Conservation (phyloP, 2,888 invertebrate genomes). For the Celastrina argiolus region DNA sequence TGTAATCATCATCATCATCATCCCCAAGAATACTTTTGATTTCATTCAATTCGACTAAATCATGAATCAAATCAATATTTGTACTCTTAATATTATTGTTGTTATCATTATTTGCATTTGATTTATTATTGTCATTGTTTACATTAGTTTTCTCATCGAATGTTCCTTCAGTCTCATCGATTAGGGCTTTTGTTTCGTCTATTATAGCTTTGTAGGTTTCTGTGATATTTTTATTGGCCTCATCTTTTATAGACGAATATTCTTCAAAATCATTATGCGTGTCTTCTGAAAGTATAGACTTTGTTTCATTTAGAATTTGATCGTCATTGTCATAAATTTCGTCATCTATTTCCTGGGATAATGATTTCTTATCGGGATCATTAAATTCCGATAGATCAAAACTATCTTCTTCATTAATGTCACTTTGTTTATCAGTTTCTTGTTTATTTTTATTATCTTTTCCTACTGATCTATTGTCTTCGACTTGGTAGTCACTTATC, state of each 20-base stretch:
- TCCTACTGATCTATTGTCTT: conserved; percentile 51
- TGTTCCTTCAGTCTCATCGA: conserved; percentile 39
- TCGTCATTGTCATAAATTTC: conserved; percentile 24
- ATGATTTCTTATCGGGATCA: neutral
- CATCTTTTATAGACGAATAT: conserved; percentile 29
- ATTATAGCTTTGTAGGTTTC: conserved; percentile 22
- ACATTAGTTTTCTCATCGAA: conserved; percentile 29
- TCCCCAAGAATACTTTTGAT: conserved; percentile 46
- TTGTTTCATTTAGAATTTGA: conserved; percentile 33
- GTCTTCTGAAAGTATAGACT: conserved; percentile 31
- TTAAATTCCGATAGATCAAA: neutral
- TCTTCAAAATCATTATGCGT: conserved; percentile 30
- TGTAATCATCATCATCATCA: conserved; percentile 31
- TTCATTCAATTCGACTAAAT: conserved; percentile 50
- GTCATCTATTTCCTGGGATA: conserved; percentile 19
- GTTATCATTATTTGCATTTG: neutral
- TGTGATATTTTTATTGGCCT: conserved; percentile 23
- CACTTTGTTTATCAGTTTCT: neutral
- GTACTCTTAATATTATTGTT: neutral
- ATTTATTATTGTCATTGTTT: conserved; percentile 23
- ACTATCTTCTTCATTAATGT: conserved; percentile 20
- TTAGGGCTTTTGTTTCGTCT: conserved; percentile 34
- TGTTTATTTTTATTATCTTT: conserved; percentile 31
- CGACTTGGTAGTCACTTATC: conserved; percentile 50
- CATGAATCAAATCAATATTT: conserved; percentile 45